Conservation (phyloP, 2,888 invertebrate species). For the Cylloceria caligata region DNA sequence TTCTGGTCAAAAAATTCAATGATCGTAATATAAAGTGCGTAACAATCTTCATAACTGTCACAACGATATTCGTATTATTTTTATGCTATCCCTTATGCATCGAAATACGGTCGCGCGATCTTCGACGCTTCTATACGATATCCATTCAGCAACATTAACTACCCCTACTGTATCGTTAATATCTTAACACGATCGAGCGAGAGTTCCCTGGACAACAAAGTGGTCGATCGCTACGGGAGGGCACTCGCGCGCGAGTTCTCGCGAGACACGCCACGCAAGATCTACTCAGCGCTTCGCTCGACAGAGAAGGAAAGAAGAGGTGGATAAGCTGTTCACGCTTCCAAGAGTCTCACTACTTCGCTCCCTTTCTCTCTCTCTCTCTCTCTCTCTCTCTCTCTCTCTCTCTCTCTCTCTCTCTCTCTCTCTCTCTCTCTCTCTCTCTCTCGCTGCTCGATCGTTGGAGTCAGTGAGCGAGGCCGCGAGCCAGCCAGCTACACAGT, state of each 20-base stretch:
- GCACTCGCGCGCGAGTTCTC: conserved; percentile 23
- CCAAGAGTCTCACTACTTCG: background rate
- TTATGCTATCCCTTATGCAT: background rate
- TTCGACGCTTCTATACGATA: background rate
- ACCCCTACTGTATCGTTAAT: background rate
- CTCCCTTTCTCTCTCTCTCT: background rate
- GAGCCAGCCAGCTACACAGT: conserved; percentile 55
- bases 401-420: background rate
- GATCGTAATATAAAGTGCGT: no score
- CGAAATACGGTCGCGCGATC: background rate
- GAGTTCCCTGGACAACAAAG: conserved; percentile 22
- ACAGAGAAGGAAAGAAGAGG: background rate
- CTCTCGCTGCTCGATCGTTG: conserved; percentile 1
- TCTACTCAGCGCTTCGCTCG: background rate
- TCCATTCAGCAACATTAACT: conserved; percentile 4
- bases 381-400: background rate
- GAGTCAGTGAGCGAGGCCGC: conserved; percentile 41
- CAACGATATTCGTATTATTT: background rate
- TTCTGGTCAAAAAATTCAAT: no score
- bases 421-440: background rate
- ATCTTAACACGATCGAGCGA: conserved; percentile 2
- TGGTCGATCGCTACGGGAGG: conserved; percentile 33
- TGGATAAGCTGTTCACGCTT: conserved; percentile 27
- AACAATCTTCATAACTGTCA: background rate
- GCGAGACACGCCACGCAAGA: conserved; percentile 13